Conservation (phyloP, 2,113 vertebrate genomes). For the Arenaria interpres region DNA sequence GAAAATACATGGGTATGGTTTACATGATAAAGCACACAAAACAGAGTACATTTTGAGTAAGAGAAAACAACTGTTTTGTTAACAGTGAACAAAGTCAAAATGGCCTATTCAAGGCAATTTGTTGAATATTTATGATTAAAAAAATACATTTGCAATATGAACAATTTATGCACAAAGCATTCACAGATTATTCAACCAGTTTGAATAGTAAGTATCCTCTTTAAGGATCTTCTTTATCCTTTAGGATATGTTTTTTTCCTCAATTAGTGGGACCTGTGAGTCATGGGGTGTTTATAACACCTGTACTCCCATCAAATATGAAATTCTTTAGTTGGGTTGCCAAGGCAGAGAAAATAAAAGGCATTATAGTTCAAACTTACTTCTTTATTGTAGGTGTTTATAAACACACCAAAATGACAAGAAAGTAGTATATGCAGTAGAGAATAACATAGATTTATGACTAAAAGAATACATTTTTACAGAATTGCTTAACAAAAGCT, state of each 20-base stretch:
- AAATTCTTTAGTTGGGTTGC: not conserved
- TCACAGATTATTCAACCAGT: not conserved
- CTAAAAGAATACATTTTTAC: not conserved
- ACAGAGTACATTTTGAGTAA: not conserved
- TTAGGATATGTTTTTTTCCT: not conserved
- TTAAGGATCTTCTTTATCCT: not conserved
- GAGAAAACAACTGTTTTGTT: not conserved
- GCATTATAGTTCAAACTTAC: not conserved
- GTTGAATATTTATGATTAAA: not conserved
- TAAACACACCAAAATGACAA: not conserved
- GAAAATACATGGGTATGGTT: not conserved
- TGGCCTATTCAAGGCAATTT: not conserved
- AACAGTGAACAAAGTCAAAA: not conserved
- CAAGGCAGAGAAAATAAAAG: not conserved
- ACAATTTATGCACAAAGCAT: not conserved
- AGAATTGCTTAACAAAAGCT: not conserved
- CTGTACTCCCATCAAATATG: not conserved
- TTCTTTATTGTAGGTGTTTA: not conserved
- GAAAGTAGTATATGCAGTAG: not conserved
- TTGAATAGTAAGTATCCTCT: not conserved
- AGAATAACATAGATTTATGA: not conserved
- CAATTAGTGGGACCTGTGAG: not conserved
- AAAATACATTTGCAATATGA: not conserved
- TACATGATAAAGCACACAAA: not conserved
- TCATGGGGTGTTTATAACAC: not conserved